Evolutionary conservation across 2,888 invertebrate genomes (phyloP).

Genomic region (Lottia scabra): DNA sequence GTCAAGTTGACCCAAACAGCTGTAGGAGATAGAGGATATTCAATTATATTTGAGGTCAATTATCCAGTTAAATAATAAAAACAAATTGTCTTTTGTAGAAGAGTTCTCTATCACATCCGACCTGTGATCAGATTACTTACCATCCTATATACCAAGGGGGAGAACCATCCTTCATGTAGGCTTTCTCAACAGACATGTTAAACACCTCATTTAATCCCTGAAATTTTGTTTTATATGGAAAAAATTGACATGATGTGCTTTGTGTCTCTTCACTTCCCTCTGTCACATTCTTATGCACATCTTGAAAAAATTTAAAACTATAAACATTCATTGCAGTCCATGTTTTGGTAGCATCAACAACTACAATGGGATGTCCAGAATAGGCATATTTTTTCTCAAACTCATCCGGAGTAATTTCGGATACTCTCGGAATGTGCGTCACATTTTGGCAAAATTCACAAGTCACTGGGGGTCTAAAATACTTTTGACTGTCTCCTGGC

Average conservation of each 20-base stretch:
- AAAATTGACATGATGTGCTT: slow-evolving; percentile 84
- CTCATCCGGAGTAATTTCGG: slow-evolving; percentile 76
- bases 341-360: slow-evolving; percentile 83
- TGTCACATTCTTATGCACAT: slow-evolving; percentile 74
- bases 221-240: slow-evolving; percentile 91
- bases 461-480: slow-evolving; percentile 83
- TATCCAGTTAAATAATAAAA: too few species aligned
- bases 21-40: too few species aligned
- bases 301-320: slow-evolving; percentile 85
- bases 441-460: slow-evolving; percentile 83
- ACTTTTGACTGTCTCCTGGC: slow-evolving; percentile 40
- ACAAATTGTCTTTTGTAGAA: too few species aligned
- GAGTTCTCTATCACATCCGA: too few species aligned
- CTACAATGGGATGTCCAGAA: slow-evolving; percentile 83
- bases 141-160: slow-evolving; percentile 82
- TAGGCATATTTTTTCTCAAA: slow-evolving; percentile 85
- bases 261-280: slow-evolving; percentile 57
- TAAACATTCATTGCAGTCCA: slow-evolving; percentile 87
- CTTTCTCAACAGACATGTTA: slow-evolving; percentile 80
- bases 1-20: too few species aligned
- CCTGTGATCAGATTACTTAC: too few species aligned
- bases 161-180: slow-evolving; percentile 75
- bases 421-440: slow-evolving; percentile 76
- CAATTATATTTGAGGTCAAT: too few species aligned
- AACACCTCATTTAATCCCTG: slow-evolving; percentile 83